Conservation (phyloP, 2,113 vertebrate genomes). For the Pseudorasbora parva region DNA sequence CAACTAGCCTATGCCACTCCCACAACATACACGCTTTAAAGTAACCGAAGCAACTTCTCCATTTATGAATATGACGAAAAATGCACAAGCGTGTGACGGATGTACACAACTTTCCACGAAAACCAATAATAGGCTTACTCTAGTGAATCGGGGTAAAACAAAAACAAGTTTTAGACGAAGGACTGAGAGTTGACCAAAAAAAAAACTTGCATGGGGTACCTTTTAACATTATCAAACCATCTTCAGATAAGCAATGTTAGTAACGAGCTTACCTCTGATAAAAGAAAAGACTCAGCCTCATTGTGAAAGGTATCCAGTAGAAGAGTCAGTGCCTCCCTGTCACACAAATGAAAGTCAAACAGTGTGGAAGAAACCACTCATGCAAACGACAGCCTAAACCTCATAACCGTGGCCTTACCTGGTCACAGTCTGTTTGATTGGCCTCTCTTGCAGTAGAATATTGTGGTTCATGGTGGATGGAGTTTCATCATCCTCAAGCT, state of each 20-base stretch:
- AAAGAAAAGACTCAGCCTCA: conserved; percentile 88
- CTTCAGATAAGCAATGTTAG: not conserved
- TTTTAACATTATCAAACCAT: not conserved
- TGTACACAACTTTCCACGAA: too few species aligned
- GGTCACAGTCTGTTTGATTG: conserved; percentile 95
- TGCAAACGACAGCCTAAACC: not conserved
- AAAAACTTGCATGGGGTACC: too few species aligned
- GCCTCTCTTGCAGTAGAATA: conserved; percentile 91
- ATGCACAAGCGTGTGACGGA: too few species aligned
- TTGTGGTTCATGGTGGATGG: conserved; percentile 90
- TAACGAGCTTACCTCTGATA: conserved; percentile 80
- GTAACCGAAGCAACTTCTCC: too few species aligned
- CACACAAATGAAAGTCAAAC: conserved; percentile 40
- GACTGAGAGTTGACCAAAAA: too few species aligned
- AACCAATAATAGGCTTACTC: too few species aligned
- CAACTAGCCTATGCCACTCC: too few species aligned
- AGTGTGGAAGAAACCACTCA: not conserved
- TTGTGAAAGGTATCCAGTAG: conserved; percentile 95
- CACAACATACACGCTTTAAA: too few species aligned
- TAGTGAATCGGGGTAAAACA: too few species aligned
- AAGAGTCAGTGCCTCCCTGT: conserved; percentile 91
- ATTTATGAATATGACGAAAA: too few species aligned
- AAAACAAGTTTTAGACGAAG: too few species aligned
- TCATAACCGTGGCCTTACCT: conserved; percentile 75
- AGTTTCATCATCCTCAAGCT: conserved; percentile 87